Evolutionary conservation across 2,888 invertebrate species (phyloP), one percentile per base, ranked within the genome.

Genomic region (Leptopilina myrica): DNA sequence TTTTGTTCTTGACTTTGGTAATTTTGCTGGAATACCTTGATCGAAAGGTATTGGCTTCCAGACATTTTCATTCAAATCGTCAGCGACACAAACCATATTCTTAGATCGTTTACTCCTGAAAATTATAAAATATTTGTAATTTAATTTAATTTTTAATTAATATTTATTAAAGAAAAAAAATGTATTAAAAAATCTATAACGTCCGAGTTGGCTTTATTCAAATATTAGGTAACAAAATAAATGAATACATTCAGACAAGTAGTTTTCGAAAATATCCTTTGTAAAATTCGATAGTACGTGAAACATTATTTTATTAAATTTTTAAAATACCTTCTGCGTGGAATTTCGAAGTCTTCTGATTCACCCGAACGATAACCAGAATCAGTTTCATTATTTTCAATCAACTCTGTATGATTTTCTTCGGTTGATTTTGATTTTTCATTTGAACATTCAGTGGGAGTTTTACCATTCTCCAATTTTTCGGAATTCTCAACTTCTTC

Each of bases 11-110:
- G 80, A 79, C 69, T 78, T 85, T 0, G 85, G 81, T 14, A 84
- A 43, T 80, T 84, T 84, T 14, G 87, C 85, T 33, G 88, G 86
- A 62, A 87, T 82, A 56, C 86, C 86, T 66, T 85, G 80, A 76
- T 87, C 81, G 77, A 90, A 87, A n/a, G 89, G 86, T 83, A 90
- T 90, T 56, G 90, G 87, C 78, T 88, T 84, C 84, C 87, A 87
- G 26, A 73, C 53, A 49, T 84, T 83, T 62, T 80, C 75, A 49
- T 82, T 82, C 11, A 76, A 40, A 14, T 66, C 78, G 14, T 77
- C 77, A 33, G 40, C 33, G 2, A 43, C 73, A 20, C 40, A 66
- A 33, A 76, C 76, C 53, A 49, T 67, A 53, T 78, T 81, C 69
- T 79, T 73, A 15, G 53, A 53, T 65, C 76, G 73, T 26, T 78